phyloP scores from a whole-genome alignment of 2,797 vertebrate genomes.

The Sebastes matsubarae region DNA sequence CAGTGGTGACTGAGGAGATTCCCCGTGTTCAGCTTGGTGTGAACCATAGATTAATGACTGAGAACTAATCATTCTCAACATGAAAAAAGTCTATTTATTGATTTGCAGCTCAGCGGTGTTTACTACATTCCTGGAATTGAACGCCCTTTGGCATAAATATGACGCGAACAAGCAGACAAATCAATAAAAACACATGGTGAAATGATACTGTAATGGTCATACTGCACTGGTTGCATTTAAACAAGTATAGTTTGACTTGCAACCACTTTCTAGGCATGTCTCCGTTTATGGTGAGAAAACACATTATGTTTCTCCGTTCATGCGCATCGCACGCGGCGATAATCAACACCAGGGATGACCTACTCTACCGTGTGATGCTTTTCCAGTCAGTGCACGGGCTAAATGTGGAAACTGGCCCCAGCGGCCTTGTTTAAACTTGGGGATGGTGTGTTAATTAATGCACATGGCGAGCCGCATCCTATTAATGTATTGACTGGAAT shows the following conservation, averaged over 20 bases:
- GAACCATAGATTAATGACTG: background rate
- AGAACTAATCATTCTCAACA: background rate
- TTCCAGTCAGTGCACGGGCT: background rate
- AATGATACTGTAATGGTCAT: background rate
- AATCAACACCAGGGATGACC: background rate
- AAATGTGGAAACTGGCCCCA: conserved; percentile 4
- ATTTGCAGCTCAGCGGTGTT: background rate
- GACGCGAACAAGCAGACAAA: background rate
- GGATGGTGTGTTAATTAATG: conserved; percentile 52
- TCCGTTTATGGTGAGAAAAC: background rate
- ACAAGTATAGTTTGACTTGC: background rate
- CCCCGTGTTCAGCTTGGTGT: background rate
- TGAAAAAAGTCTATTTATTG: background rate
- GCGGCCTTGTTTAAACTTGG: conserved; percentile 36
- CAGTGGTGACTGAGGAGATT: background rate
- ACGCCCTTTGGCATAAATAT: background rate
- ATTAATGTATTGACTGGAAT: conserved; percentile 45
- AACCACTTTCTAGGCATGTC: background rate
- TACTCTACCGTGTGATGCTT: background rate
- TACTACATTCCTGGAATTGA: background rate
- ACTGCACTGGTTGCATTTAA: background rate
- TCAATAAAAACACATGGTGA: background rate
- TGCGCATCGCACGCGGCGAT: background rate
- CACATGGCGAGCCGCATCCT: conserved; percentile 10
- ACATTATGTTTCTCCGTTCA: background rate